Evolutionary conservation across 1,140 invertebrate species (phyloP).

Genomic region (Trachymyrmex cornetzi): DNA sequence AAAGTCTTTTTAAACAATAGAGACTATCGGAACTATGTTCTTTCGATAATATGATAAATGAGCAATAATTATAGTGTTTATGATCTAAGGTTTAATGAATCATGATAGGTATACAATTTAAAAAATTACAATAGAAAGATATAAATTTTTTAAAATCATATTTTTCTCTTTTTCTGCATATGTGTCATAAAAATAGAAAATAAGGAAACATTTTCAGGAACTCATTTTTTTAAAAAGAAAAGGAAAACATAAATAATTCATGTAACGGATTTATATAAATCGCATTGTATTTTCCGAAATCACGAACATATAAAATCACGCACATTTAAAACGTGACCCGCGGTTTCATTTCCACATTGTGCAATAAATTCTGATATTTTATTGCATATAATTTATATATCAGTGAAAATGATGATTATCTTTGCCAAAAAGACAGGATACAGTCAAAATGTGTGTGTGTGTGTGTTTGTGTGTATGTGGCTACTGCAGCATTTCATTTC

Average conservation of each 20-base stretch:
- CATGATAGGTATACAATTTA: not conserved
- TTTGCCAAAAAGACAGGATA: not conserved
- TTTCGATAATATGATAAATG: not conserved
- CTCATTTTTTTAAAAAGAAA: not conserved
- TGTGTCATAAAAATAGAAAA: not conserved
- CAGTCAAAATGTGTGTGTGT: not conserved
- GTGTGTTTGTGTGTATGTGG: not conserved
- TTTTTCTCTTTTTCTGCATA: not conserved
- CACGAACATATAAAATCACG: not conserved
- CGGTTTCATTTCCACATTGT: not conserved
- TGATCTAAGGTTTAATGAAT: no score
- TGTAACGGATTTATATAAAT: not conserved
- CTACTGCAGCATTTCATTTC: slow-evolving; percentile 20
- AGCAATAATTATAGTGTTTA: not conserved
- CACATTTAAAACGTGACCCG: slow-evolving; percentile 8
- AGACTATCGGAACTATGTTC: not conserved
- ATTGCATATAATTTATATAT: not conserved
- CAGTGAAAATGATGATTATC: not conserved
- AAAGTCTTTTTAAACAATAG: not conserved
- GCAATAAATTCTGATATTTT: slow-evolving; percentile 1
- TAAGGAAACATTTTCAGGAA: not conserved
- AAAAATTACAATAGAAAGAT: not conserved
- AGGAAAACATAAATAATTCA: not conserved
- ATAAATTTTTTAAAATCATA: not conserved
- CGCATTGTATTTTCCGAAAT: not conserved